Percentiles rank a stretch among this genome's conserved stretches.
Conservation (phyloP, 2,797 vertebrate species). For the Tenualosa ilisha region DNA sequence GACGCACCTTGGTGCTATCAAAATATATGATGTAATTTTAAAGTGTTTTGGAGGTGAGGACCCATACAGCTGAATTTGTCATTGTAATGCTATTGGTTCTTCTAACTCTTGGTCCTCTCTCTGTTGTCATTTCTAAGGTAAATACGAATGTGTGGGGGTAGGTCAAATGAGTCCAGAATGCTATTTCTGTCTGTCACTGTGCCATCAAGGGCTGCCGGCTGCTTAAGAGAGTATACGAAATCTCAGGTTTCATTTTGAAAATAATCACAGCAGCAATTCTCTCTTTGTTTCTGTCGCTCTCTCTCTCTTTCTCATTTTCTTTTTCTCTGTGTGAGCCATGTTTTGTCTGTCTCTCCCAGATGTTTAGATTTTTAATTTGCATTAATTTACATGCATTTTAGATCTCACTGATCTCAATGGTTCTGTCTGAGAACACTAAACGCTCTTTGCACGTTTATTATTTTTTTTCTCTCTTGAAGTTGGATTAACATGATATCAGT, state of each 20-base stretch:
- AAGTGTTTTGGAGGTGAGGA: not conserved
- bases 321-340: not conserved
- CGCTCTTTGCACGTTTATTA: not conserved
- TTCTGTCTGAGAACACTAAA: not conserved
- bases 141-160: not conserved
- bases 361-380: conserved; percentile 13
- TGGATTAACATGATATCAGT: not conserved
- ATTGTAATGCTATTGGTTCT: not conserved
- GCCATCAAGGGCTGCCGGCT: not conserved
- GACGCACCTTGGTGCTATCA: too few relatives aligned
- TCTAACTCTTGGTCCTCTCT: not conserved
- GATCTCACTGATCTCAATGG: not conserved
- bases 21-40: too few relatives aligned
- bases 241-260: not conserved
- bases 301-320: not conserved
- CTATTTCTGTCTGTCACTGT: not conserved
- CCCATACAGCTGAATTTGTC: not conserved
- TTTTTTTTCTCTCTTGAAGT: not conserved
- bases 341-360: not conserved
- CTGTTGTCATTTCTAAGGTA: not conserved
- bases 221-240: not conserved
- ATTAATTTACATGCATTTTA: conserved; percentile 11
- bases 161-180: not conserved
- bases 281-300: not conserved
- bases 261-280: not conserved